Base-by-base conservation (phyloP, 2,113 vertebrate species). In the Ochotona princeps region DNA sequence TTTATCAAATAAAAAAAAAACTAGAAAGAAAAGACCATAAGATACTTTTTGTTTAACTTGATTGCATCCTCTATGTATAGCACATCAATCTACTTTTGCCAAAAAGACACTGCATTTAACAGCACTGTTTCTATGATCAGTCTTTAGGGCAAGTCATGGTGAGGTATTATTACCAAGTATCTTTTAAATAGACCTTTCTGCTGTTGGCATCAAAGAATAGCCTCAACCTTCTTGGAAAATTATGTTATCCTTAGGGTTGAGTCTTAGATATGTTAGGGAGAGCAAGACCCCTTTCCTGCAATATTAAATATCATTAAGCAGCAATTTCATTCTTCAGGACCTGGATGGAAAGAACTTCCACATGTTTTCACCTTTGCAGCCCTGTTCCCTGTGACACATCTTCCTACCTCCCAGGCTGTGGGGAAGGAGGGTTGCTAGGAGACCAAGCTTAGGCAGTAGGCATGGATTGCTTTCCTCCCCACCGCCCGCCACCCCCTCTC, bases 361-460 rank as follows among this genome's bases (percentile, higher is more conserved):
- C 54, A 47, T 28, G 6, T 73, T 86, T 93, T 95, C 94, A 94
- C 95, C 89, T 97, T 94, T 26, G 25, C 63, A 23, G 38, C 61
- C 92, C 75, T 65, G 51, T 8, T 94, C 60, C 49, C 75, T 83
- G n/a, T 69, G 57, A 93, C 57, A 66, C 92, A 78, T 38, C 92
- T 86, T 67, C 67, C 82, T 81, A 70, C 67, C 82, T 81, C 85
- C 83, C 66, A 47, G 61, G 23, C 30, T 90, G 61, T 0, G 1
- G 70, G 20, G 92, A 89, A 87, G 69, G 61, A 87, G 82, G 35
- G 95, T 97, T 97, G 96, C 97, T 96, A 95, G 95, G 97, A 90
- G 90, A 97, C 86, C 0, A 17, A 81, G 73, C 65, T 47, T 81
- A 92, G 87, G 86, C 47, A 7, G 32, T 28, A n/a, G 79, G 87